Evolutionary conservation across 2,888 invertebrate genomes (phyloP), one percentile per base, ranked within the genome.

Genomic region (Ferrisia virgata): DNA sequence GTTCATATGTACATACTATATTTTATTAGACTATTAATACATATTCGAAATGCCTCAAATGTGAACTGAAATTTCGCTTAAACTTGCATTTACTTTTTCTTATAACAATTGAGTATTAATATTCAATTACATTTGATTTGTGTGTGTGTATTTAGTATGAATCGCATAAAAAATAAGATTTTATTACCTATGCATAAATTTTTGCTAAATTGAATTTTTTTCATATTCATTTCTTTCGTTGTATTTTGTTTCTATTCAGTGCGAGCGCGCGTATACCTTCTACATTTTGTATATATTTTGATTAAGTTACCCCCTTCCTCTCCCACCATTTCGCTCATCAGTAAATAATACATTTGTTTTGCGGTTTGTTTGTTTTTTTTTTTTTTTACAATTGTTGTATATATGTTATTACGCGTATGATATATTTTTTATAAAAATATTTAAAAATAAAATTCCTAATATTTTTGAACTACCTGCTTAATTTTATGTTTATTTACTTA

Each of bases 391-490:
- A 36, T 76, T 22, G 15, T 36, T 76, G 72, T 76, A 76, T 15
- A 76, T 76, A 28, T 76, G 72, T 76, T 76, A 36, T 22, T 33
- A 11, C 36, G 39, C 11, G 5, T 53, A 53, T 53, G 6, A 36
- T 36, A 36, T 76, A 76, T 76, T 76, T 76, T 76, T 18, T 76
- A 76, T 36, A 36, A 9, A 31, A 13, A 36, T 36, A 76, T 33
- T 76, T 76, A 9, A 6, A 76, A 76, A 76, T 76, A 76, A 76
- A 76, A 33, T 76, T 76, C 28, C 36, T 33, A 76, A 76, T 76
- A 8, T 36, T 76, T 76, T 76, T 36, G 3, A 53, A 18, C 15
- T n/a, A 6, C 11, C 15, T 72, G 6, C 15, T 64, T 11, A 4
- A 6, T 64, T 28, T 31, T 6, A n/a, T 53, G 18, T 53, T 53